Conservation (phyloP, 2,888 invertebrate genomes). For the Agrotis ipsilon region DNA sequence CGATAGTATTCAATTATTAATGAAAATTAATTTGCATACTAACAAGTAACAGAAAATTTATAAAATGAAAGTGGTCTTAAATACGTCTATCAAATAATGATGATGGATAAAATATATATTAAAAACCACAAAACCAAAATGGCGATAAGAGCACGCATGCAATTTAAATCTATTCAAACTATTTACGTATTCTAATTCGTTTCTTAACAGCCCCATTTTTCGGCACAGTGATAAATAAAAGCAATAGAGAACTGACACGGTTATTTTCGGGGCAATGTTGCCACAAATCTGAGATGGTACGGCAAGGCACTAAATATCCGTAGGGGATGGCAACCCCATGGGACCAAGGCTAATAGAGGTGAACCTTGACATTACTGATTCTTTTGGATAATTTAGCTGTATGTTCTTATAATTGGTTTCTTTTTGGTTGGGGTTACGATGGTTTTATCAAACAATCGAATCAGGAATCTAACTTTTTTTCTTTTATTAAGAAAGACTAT, state of each 20-base stretch:
- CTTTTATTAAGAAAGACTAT: no score
- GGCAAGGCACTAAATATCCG: constrained; percentile 86
- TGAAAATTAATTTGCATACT: no score
- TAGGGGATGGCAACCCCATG: constrained; percentile 67
- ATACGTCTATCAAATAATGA: not conserved
- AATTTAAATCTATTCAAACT: constrained; percentile 18
- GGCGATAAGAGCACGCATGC: not conserved
- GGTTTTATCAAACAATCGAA: no score
- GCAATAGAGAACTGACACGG: constrained; percentile 69
- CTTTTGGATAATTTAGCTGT: constrained; percentile 74
- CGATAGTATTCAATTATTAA: no score
- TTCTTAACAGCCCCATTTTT: constrained; percentile 76
- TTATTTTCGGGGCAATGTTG: constrained; percentile 80
- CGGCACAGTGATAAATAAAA: constrained; percentile 73
- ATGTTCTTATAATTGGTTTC: constrained; percentile 38
- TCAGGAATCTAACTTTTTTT: no score
- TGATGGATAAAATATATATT: not conserved
- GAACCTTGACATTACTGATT: constrained; percentile 83
- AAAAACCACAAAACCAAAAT: not conserved
- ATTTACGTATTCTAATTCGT: constrained; percentile 10
- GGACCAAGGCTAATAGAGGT: constrained; percentile 70
- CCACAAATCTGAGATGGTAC: constrained; percentile 90
- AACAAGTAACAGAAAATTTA: not conserved
- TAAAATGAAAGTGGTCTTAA: no score
- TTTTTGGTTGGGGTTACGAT: constrained; percentile 1